Evolutionary conservation across 2,797 vertebrate species (phyloP).

Genomic region (Dromococcyx pavoninus): DNA sequence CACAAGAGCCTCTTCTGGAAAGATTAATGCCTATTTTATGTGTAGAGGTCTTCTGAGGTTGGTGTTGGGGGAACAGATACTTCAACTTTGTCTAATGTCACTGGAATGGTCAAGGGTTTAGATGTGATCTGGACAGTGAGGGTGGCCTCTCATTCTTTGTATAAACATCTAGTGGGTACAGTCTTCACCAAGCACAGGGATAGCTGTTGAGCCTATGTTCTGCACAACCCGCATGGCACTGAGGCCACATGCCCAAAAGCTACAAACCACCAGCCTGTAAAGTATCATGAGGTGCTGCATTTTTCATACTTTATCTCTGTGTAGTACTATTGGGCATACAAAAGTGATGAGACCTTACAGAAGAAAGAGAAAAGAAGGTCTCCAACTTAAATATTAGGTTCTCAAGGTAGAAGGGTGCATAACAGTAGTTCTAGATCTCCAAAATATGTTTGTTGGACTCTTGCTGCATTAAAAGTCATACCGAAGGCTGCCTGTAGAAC

Average conservation of each 20-base stretch:
- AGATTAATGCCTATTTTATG: neutral
- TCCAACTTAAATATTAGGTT: neutral
- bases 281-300: neutral
- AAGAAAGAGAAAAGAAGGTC: neutral
- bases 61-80: neutral
- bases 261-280: neutral
- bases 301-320: neutral
- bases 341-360: neutral
- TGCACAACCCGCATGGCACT: neutral
- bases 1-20: neutral
- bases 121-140: neutral
- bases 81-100: neutral
- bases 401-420: fast-evolving
- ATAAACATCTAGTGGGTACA: neutral
- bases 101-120: neutral
- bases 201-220: neutral
- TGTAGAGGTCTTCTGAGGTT: neutral
- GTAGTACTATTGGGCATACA: neutral
- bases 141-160: neutral
- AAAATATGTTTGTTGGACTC: neutral
- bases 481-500: neutral
- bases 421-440: neutral
- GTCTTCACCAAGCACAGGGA: neutral
- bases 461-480: neutral
- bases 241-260: neutral